Evolutionary conservation across 2,113 vertebrate genomes (phyloP).

Genomic region (Lycocorax pyrrhopterus): DNA sequence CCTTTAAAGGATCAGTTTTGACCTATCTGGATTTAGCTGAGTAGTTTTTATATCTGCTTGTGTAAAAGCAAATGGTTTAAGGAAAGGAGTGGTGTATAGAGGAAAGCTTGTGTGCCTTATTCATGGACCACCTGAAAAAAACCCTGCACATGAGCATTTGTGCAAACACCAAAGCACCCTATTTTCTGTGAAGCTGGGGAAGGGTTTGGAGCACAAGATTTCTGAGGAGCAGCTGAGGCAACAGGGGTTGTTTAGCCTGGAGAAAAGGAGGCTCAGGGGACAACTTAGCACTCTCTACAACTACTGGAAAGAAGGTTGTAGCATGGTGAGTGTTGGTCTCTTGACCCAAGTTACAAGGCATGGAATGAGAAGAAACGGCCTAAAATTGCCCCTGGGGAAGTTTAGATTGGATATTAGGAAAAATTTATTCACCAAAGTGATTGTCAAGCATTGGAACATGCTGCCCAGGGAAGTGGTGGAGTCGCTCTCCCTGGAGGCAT

Average conservation of each 20-base stretch:
- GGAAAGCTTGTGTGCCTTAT: neutral
- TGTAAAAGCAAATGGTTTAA: neutral
- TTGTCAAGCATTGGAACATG: neutral
- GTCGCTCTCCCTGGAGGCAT: neutral
- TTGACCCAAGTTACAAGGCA: neutral
- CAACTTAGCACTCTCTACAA: neutral
- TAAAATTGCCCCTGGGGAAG: neutral
- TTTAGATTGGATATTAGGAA: neutral
- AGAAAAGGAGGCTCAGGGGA: neutral
- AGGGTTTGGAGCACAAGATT: neutral
- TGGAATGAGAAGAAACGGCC: neutral
- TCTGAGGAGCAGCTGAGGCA: neutral
- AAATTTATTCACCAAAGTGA: neutral
- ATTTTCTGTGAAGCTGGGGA: neutral
- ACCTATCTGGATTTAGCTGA: neutral
- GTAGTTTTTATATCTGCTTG: neutral
- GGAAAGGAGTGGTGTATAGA: neutral
- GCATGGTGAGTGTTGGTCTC: neutral
- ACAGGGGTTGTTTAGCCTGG: neutral
- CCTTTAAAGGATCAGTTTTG: neutral
- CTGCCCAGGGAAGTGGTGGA: neutral
- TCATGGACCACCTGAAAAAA: neutral
- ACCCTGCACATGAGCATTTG: neutral
- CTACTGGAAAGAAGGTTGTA: neutral
- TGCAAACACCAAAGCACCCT: neutral